A percentile compares a stretch with the other conserved stretches of the same genome.
Evolutionary conservation across 2,888 invertebrate species (phyloP).

Genomic region (Leptinotarsa haldemani): DNA sequence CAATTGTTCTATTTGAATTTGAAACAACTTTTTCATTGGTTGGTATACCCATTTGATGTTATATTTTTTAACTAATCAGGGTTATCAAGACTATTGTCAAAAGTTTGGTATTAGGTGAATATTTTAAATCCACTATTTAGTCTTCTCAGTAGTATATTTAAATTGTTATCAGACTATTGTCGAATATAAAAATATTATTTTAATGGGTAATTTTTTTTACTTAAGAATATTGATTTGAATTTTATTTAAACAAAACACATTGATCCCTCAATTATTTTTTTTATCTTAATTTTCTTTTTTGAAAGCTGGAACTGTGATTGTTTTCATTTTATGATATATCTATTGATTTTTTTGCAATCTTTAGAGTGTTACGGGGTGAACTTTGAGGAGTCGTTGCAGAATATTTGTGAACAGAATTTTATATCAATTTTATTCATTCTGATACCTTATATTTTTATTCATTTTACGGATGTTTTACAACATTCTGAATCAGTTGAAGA

Average conservation of each 20-base stretch:
- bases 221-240: neutral
- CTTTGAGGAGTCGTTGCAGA: neutral
- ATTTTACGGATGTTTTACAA: neutral
- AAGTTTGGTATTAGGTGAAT: neutral
- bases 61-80: neutral
- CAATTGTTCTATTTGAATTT: too few species aligned
- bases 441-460: neutral
- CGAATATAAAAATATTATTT: too few species aligned
- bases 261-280: neutral
- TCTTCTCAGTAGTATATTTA: too few species aligned
- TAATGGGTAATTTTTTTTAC: neutral
- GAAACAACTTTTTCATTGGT: too few species aligned
- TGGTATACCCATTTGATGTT: too few species aligned
- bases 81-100: neutral
- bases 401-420: constrained; percentile 3
- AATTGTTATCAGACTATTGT: too few species aligned
- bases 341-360: neutral
- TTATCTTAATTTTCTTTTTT: constrained; percentile 13
- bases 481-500: neutral
- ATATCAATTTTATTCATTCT: constrained; percentile 2
- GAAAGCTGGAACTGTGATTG: constrained; percentile 48
- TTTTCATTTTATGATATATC: constrained; percentile 32
- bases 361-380: neutral
- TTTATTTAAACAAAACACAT: neutral
- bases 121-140: too few species aligned